phyloP scores from a whole-genome alignment of 2,888 invertebrate species.

The Cataglyphis altisquamis region DNA sequence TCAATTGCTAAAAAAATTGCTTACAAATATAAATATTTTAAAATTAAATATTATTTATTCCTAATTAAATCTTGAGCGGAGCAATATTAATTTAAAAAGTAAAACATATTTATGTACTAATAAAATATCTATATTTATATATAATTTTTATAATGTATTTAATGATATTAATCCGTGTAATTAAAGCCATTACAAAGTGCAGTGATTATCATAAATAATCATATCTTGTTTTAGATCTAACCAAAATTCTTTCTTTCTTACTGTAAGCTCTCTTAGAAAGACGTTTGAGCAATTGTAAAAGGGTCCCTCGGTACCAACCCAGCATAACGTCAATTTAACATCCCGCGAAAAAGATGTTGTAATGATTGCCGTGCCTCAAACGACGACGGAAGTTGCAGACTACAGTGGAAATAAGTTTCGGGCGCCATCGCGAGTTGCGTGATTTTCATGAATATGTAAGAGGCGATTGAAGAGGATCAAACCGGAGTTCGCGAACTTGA shows the following conservation, averaged over 20 bases:
- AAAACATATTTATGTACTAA: not conserved
- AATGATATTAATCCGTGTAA: not conserved
- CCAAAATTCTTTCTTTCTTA: not conserved
- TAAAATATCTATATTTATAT: not conserved
- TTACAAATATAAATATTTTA: not conserved
- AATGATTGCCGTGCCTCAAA: constrained; percentile 55
- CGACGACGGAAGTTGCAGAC: constrained; percentile 60
- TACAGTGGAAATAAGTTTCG: constrained; percentile 64
- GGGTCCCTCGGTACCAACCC: constrained; percentile 21
- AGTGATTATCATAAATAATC: not conserved
- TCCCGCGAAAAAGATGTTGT: constrained; percentile 54
- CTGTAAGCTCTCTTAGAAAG: constrained; percentile 1
- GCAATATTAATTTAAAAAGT: not conserved
- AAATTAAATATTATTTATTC: not conserved
- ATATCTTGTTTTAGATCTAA: not conserved
- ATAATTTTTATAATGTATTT: not conserved
- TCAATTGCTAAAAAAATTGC: not conserved
- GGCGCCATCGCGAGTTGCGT: constrained; percentile 66
- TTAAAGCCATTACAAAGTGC: not conserved
- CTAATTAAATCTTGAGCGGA: constrained; percentile 1
- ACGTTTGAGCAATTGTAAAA: constrained; percentile 26
- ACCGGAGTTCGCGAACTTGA: constrained; percentile 49
- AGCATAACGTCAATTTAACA: constrained; percentile 13
- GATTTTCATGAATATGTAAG: constrained; percentile 58
- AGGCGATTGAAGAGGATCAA: constrained; percentile 28